These are phyloP conservation scores for Mesoclemmys tuberculata DNA, from an alignment of 2,113 vertebrate genomes.

Conservation along the genomic window DNA sequence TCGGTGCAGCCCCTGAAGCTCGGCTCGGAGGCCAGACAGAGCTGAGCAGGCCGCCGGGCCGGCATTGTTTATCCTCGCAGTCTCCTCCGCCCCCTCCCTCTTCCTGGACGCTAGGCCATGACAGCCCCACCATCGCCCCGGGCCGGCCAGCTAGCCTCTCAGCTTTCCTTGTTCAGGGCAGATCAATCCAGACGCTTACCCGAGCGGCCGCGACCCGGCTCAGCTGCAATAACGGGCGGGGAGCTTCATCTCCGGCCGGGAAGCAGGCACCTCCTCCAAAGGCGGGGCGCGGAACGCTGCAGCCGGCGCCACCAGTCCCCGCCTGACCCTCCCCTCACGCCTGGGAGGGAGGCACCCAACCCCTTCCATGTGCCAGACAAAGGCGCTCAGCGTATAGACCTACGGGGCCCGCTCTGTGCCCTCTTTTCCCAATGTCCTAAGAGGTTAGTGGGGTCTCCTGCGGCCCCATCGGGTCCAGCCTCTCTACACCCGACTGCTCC, in stretches of 20 bases:
- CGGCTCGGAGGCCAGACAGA: background rate
- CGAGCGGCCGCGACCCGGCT: constrained; percentile 39
- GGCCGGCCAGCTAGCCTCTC: background rate
- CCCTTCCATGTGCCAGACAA: constrained; percentile 41
- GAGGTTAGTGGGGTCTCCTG: background rate
- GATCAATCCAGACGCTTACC: constrained; percentile 44
- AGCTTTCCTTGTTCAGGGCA: background rate
- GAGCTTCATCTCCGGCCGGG: background rate
- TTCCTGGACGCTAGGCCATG: background rate
- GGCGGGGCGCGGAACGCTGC: constrained; percentile 44
- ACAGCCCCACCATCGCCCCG: background rate
- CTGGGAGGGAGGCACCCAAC: background rate
- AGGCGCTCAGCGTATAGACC: background rate
- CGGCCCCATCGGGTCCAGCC: background rate
- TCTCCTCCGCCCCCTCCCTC: background rate
- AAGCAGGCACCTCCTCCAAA: constrained; percentile 23
- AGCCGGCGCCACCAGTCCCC: constrained; percentile 19
- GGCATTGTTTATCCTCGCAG: constrained; percentile 64
- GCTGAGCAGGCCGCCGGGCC: background rate
- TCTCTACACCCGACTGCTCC: background rate
- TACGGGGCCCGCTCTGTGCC: background rate
- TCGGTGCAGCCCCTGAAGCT: background rate
- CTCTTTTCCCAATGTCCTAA: background rate
- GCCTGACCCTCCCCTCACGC: background rate
- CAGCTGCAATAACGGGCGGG: constrained; percentile 9